A percentile compares a stretch with the other conserved stretches of the same genome.
Conservation (phyloP, 2,797 vertebrate species). For the Myiotriccus ornatus region DNA sequence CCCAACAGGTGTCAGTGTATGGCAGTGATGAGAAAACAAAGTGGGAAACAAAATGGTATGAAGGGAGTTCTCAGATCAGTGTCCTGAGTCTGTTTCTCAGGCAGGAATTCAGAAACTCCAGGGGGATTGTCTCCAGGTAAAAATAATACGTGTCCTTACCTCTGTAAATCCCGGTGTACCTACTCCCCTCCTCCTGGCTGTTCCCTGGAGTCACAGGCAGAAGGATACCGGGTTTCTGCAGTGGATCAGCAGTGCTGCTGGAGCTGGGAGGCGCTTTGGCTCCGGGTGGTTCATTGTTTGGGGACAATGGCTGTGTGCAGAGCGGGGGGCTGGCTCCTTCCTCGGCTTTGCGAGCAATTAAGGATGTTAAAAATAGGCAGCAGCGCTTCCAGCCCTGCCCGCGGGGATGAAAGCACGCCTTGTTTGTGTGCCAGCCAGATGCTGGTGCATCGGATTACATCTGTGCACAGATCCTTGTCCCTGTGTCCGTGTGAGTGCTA, state of each 20-base stretch:
- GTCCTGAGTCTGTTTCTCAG: not conserved
- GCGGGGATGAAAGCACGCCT: conserved; percentile 31
- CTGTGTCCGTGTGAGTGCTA: not conserved
- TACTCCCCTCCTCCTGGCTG: fast-evolving
- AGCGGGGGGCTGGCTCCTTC: conserved; percentile 30
- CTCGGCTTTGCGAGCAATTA: conserved; percentile 34
- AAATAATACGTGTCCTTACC: not conserved
- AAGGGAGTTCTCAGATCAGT: fast-evolving
- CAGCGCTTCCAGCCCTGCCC: not conserved
- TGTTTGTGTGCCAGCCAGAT: conserved; percentile 63
- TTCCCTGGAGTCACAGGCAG: not conserved
- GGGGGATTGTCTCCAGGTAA: not conserved
- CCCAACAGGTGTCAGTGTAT: not conserved
- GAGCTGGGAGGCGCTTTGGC: not conserved
- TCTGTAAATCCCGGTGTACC: not conserved
- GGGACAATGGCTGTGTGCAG: not conserved
- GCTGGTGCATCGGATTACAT: conserved; percentile 34
- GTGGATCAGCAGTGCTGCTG: not conserved
- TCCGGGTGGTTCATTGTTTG: not conserved
- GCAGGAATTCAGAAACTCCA: not conserved
- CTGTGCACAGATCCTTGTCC: not conserved
- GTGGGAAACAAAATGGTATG: not conserved
- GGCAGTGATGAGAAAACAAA: not conserved
- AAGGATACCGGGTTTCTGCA: fast-evolving
- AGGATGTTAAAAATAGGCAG: not conserved